Percentiles rank a stretch among this genome's conserved stretches.
Conservation (phyloP, 2,113 vertebrate genomes). For the Telmatochromis sp. region DNA sequence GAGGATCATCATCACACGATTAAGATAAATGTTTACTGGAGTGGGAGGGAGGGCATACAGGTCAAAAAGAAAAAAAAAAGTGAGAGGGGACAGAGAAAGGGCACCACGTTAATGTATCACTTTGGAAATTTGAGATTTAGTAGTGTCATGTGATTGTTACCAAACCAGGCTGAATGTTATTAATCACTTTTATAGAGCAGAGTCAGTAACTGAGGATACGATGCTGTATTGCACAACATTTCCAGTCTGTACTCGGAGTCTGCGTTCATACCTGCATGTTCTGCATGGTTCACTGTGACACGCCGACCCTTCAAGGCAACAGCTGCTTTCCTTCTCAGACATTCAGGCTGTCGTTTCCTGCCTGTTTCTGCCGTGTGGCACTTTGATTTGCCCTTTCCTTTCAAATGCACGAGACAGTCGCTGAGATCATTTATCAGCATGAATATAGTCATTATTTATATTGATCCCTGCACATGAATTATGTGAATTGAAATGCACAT, state of each 20-base stretch:
- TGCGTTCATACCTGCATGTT: background rate
- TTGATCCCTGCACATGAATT: background rate
- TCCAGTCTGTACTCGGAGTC: too few species aligned
- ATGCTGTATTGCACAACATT: background rate
- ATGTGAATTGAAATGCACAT: fast-evolving
- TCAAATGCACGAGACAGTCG: background rate
- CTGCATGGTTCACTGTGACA: background rate
- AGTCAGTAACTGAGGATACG: background rate
- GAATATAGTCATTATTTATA: background rate
- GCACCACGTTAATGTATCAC: background rate
- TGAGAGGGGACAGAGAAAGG: background rate
- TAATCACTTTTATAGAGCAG: background rate
- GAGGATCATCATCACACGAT: background rate
- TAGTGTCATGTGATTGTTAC: background rate
- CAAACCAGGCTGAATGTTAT: background rate
- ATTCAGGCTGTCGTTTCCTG: background rate
- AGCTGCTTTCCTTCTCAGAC: background rate
- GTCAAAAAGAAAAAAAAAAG: fast-evolving
- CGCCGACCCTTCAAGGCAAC: background rate
- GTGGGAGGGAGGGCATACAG: fast-evolving
- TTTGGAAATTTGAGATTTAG: background rate
- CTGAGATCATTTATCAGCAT: background rate
- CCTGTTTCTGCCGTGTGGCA: background rate
- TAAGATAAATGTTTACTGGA: background rate
- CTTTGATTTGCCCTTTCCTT: background rate